Percentiles rank a stretch among this genome's conserved stretches.
phyloP scores from a whole-genome alignment of 2,888 invertebrate species.

The Ichneumon xanthorius region DNA sequence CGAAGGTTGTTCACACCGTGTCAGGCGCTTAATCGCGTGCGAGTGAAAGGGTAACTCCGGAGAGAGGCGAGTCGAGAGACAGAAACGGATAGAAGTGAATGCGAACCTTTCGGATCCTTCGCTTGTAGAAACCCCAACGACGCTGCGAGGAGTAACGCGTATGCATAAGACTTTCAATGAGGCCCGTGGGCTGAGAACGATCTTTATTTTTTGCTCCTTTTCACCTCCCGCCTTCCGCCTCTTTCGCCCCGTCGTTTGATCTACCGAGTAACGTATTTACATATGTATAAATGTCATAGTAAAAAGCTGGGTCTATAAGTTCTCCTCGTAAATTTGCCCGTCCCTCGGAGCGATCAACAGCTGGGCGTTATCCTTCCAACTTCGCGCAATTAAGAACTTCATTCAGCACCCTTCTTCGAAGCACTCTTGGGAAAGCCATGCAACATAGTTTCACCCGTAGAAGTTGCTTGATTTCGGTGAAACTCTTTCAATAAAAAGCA shows the following conservation, averaged over 20 bases:
- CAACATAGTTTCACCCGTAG: not conserved
- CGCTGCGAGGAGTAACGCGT: slow-evolving; percentile 48
- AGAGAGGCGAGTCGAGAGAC: slow-evolving; percentile 37
- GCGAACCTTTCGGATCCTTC: slow-evolving; percentile 16
- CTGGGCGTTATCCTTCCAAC: slow-evolving; percentile 1
- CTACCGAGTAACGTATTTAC: slow-evolving; percentile 8
- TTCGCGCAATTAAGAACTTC: not conserved
- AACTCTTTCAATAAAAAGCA: not conserved
- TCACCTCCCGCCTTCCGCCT: slow-evolving; percentile 18
- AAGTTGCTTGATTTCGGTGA: not conserved
- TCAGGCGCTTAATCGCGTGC: slow-evolving; percentile 60
- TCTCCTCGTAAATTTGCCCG: not conserved
- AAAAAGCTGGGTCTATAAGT: not conserved
- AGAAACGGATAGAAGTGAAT: slow-evolving; percentile 32
- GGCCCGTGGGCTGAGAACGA: slow-evolving; percentile 46
- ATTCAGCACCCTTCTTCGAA: not conserved
- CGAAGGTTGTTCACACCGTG: slow-evolving; percentile 79
- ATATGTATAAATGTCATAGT: slow-evolving; percentile 13
- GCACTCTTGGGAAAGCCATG: not conserved
- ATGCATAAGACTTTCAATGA: slow-evolving; percentile 65
- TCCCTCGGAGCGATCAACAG: not conserved
- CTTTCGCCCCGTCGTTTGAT: not conserved
- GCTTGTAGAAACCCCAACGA: not conserved
- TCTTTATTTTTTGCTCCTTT: slow-evolving; percentile 41
- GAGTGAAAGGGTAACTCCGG: slow-evolving; percentile 19